Evolutionary conservation across 2,113 vertebrate species (phyloP).

Genomic region (Zingel zingel): DNA sequence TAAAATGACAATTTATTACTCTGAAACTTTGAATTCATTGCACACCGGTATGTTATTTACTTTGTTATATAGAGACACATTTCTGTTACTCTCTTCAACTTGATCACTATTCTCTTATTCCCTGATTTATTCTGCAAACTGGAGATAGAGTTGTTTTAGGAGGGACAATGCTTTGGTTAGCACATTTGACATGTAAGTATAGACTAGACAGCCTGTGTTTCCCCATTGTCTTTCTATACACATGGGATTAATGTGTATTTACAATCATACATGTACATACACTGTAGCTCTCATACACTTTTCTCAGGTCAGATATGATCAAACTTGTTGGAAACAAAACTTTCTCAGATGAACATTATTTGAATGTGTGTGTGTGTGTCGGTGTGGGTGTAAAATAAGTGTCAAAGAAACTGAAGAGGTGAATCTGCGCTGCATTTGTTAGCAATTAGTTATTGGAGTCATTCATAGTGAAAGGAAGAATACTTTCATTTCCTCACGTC

Average conservation of each 20-base stretch:
- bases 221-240: no score
- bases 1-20: no score
- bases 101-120: not conserved
- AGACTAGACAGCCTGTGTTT: not conserved
- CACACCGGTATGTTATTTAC: no score
- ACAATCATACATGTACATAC: no score
- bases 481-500: slow-evolving; percentile 5
- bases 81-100: not conserved
- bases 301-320: not conserved
- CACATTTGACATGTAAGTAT: not conserved
- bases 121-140: not conserved
- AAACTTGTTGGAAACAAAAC: not conserved
- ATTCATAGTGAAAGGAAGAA: slow-evolving; percentile 3
- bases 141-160: not conserved
- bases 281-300: not conserved
- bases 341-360: no score
- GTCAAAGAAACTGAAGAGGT: not conserved
- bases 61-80: no score
- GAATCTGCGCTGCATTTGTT: not conserved
- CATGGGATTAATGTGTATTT: not conserved
- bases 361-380: not conserved
- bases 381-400: not conserved
- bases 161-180: not conserved
- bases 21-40: no score
- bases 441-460: slow-evolving; percentile 6